Conservation (phyloP, 2,888 invertebrate genomes). For the Theodoxus fluviatilis region DNA sequence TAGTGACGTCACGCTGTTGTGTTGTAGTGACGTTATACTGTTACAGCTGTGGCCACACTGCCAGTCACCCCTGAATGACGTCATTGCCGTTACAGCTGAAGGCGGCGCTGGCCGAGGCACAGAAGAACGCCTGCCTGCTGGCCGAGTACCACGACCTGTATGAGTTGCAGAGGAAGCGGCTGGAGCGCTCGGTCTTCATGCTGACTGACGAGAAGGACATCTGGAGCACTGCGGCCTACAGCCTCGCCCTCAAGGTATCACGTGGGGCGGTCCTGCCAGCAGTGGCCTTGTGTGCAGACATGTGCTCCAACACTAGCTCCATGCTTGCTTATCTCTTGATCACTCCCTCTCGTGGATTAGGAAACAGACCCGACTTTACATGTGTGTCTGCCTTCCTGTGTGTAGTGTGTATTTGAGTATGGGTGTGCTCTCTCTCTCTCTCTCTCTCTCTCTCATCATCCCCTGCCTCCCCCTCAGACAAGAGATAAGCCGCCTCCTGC, state of each 20-base stretch:
- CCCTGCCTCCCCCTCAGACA: no score
- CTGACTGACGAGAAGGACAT: conserved; percentile 62
- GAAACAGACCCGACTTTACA: no score
- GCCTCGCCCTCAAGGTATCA: conserved; percentile 63
- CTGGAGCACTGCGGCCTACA: conserved; percentile 65
- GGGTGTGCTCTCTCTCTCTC: no score
- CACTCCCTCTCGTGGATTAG: no score
- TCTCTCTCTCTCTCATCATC: no score
- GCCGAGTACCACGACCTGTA: conserved; percentile 65
- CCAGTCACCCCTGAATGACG: no score
- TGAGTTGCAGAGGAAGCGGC: conserved; percentile 62
- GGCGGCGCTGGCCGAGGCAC: conserved; percentile 60
- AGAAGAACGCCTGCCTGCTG: conserved; percentile 63
- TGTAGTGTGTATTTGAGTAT: neutral
- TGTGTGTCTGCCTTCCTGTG: no score
- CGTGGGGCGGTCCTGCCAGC: neutral
- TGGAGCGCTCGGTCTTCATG: conserved; percentile 59
- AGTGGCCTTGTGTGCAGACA: neutral
- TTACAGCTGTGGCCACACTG: no score
- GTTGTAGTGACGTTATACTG: no score
- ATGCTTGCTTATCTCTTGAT: no score
- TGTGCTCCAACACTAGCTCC: neutral
- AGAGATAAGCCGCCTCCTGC: no score
- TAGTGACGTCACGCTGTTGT: no score
- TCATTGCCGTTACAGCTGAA: conserved; percentile 53